Base-by-base conservation (phyloP, 1,140 invertebrate species). In the Bombus superbus region DNA sequence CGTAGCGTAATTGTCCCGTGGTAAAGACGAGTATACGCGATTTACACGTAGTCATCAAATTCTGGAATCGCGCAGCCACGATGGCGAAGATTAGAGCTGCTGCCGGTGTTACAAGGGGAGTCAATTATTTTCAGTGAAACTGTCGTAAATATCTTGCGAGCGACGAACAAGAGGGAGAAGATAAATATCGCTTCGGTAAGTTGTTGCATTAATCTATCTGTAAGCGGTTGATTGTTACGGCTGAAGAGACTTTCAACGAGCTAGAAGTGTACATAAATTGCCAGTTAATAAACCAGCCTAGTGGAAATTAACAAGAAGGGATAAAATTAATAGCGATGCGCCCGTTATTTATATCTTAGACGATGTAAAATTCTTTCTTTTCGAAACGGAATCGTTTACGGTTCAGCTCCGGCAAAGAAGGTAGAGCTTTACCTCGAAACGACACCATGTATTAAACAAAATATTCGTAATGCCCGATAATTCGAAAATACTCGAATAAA, bases 41-140 rank as follows among this genome's bases (percentile, higher is more conserved):
- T 25, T 38, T n/a, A 22, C 38, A 9, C 15, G n/a, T 13, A 42
- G 40, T 28, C 64, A 32, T 69, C 44, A 53, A 83, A 68, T 53
- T 53, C 15, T 10, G 42, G 35, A 35, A 75, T 83, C 57, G 25
- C 40, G 47, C 18, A 18, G 47, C 18, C 18, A 53, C 47, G 80
- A 71, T 11, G 38, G 15, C 6, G 11, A 25, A 11, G 68, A 53
- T 42, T 40, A 28, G 32, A 40, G 53, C 13, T 28, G 47, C 11
- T 74, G 42, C 44, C 25, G 32, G 32, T 47, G 13, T 13, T 62
- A 64, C 62, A 15, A 28, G 38, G 25, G 38, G 18, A 68, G 59
- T 83, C 77, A 83, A 83, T 83, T 83, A 66, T 42, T 77, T 78
- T 78, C 44, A 10, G n/a, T 4, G 64, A 83, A 78, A 78, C 38